Base-by-base conservation (phyloP, 2,888 invertebrate genomes). In the Silvanus unidentatus region DNA sequence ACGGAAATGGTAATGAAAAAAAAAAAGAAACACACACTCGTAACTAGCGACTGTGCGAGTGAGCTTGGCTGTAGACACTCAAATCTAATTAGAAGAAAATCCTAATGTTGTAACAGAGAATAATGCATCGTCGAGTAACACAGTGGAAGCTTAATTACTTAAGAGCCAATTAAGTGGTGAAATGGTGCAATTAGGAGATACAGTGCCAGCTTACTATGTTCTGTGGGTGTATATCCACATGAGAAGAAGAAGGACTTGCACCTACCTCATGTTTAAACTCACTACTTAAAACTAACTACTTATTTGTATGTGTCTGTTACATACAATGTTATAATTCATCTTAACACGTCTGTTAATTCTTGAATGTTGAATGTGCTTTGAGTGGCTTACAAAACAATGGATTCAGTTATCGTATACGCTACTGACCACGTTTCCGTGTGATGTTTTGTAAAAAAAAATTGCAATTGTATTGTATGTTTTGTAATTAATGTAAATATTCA, bases 81-180 rank as follows among this genome's bases (percentile, higher is more conserved):
- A 32, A 32, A 32, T 32, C 32, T 32, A 32, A 32, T 32, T 32
- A 32, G 32, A 32, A 32, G 32, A 12, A n/a, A 32, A 32, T 32
- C 32, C 32, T 32, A 32, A 32, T 32, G 32, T 32, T 32, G 32
- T 12, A 32, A 12, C 32, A 12, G 32, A 32, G 46, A 43, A 43
- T 43, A 44, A 44, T 44, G 44, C 44, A 39, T 12, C 38, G 40
- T 32, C 14, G 39, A 27, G 35, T 34, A 45, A 47, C 43, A 44
- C 40, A 42, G 42, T 42, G 32, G 36, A 42, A 37, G 40, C 43
- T 52, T 47, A 42, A 46, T 48, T 53, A 52, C 51, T 55, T 55
- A 49, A 48, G 47, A 49, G 49, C 43, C 50, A 53, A 55, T 53
- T 55, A 53, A 52, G 50, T 45, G 48, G 49, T 47, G 50, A 53